A percentile compares a stretch with the other conserved stretches of the same genome.
Conservation (phyloP, 2,888 invertebrate genomes). For the Volucella inanis region DNA sequence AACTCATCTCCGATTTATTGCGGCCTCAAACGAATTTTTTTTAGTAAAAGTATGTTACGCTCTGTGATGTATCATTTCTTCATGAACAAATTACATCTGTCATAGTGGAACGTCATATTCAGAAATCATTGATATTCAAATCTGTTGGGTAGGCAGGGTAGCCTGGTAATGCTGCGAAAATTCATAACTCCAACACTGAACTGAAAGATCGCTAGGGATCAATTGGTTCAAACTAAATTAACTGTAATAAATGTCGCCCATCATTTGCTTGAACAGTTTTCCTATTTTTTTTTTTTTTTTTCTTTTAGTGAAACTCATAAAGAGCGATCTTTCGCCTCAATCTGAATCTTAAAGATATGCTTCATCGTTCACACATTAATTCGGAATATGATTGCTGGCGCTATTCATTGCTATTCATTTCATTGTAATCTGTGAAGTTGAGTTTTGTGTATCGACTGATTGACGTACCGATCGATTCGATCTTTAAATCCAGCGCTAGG, state of each 20-base stretch:
- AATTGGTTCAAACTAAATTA: slow-evolving; percentile 73
- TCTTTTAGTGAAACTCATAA: slow-evolving; percentile 28
- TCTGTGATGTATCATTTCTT: not conserved
- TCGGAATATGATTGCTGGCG: slow-evolving; percentile 41
- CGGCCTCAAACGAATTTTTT: no score
- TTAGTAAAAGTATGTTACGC: no score
- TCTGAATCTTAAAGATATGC: slow-evolving; percentile 23
- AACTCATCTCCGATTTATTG: no score
- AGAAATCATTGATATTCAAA: slow-evolving; percentile 2
- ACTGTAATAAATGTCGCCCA: slow-evolving; percentile 59
- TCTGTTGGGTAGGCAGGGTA: not conserved
- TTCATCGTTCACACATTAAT: slow-evolving; percentile 61
- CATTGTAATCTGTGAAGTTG: slow-evolving; percentile 34
- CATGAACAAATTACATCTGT: not conserved
- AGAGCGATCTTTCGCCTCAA: slow-evolving; percentile 11
- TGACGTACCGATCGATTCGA: slow-evolving; percentile 19
- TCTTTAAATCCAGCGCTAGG: not conserved
- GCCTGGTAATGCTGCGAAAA: slow-evolving; percentile 34
- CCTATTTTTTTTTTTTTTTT: slow-evolving; percentile 10
- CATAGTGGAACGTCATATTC: slow-evolving; percentile 2
- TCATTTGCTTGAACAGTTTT: slow-evolving; percentile 26
- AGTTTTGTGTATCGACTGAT: slow-evolving; percentile 18
- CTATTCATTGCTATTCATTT: slow-evolving; percentile 23
- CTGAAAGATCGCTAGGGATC: slow-evolving; percentile 67
- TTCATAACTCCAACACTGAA: slow-evolving; percentile 59